Evolutionary conservation across 2,888 invertebrate species (phyloP), one percentile per base, ranked within the genome.

Genomic region (Lathronympha strigana): DNA sequence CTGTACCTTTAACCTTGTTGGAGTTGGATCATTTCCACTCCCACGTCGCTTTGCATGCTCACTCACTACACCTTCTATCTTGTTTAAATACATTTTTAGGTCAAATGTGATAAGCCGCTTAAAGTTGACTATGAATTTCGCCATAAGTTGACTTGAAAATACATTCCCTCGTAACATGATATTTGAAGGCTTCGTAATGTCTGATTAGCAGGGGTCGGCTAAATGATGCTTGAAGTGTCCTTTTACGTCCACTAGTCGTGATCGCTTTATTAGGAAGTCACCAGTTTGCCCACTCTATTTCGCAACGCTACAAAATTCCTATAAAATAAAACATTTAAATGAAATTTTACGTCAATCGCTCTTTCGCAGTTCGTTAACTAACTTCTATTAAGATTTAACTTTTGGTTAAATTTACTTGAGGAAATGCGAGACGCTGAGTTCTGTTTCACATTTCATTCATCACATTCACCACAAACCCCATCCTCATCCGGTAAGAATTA

Each of bases 191-290:
- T 69, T 67, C 61, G 55, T 68, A 68, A 68, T 47, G 40, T 33
- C 40, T 68, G 23, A 61, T 73, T 68, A 70, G 25, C 71, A 63
- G 63, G 53, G 55, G 15, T 58, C 53, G 53, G 51, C 51, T 68
- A 68, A 69, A 63, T 28, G 61, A 61, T 45, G 57, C 36, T 55
- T 50, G 53, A 51, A 58, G 47, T 69, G 68, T 71, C 67, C 73
- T 69, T 70, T 71, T 72, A 71, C 66, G 73, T 67, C 23, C 62
- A 50, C 72, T 70, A 72, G 69, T 75, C 88, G 90, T 90, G 90
- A 88, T 86, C 77, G 77, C 83, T 84, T 72, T 81, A 86, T 91
- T 90, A 89, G 86, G 84, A 80, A 72, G 74, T 76, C 74, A 74
- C 51, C 76, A 69, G 76, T 63, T 70, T 71, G 71, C 51, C 47